Percentiles rank a stretch among this genome's conserved stretches.
Conservation (phyloP, 1,140 invertebrate genomes). For the Agrypnia vestita region DNA sequence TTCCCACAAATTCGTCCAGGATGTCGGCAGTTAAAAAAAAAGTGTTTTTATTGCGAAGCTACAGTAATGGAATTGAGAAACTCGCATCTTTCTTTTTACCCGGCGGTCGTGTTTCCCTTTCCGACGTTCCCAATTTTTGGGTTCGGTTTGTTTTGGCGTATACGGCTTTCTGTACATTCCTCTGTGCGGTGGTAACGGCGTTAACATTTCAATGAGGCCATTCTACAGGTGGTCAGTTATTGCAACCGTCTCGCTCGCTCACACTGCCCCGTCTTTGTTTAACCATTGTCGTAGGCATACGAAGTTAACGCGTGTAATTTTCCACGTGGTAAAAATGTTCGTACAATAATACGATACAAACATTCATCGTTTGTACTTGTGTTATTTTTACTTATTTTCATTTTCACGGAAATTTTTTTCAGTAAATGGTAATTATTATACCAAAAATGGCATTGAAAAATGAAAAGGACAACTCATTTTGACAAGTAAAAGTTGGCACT, state of each 20-base stretch:
- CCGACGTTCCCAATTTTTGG: slow-evolving; percentile 4
- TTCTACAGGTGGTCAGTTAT: slow-evolving; percentile 54
- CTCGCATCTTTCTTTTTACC: slow-evolving; percentile 22
- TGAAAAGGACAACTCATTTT: background rate
- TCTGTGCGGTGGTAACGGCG: slow-evolving; percentile 45
- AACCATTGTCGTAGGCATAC: slow-evolving; percentile 21
- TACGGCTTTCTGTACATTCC: slow-evolving; percentile 24
- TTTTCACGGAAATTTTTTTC: too few relatives aligned
- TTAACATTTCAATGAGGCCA: slow-evolving; percentile 55
- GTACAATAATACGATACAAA: too few relatives aligned
- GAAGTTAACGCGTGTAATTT: slow-evolving; percentile 5
- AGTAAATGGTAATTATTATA: background rate
- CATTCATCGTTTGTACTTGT: too few relatives aligned
- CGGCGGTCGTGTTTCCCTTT: background rate
- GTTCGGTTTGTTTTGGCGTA: slow-evolving; percentile 15
- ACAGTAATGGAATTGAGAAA: background rate
- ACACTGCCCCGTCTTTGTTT: slow-evolving; percentile 47
- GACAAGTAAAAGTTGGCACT: too few relatives aligned
- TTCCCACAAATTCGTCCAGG: background rate
- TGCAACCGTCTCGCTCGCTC: slow-evolving; percentile 26
- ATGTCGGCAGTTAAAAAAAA: slow-evolving; percentile 3
- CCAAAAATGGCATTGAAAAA: background rate
- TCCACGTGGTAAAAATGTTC: slow-evolving; percentile 6
- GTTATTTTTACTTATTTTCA: too few relatives aligned
- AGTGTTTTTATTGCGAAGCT: background rate